A percentile compares a stretch with the other conserved stretches of the same genome.
phyloP scores from a whole-genome alignment of 2,888 invertebrate species.

The Oscheius myriophilus region DNA sequence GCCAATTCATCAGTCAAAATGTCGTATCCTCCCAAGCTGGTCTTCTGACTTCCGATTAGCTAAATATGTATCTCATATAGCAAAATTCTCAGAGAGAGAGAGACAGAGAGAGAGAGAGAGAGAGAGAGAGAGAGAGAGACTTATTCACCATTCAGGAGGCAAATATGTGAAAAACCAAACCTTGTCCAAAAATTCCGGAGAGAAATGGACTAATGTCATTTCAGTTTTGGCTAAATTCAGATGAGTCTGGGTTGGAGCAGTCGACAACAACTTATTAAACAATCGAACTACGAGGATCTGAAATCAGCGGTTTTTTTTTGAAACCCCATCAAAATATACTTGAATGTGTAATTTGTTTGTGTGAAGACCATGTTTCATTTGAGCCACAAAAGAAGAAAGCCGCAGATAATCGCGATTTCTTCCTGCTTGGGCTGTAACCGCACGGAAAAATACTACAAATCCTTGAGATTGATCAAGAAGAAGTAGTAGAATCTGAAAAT shows the following conservation, averaged over 20 bases:
- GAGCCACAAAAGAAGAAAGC: slow-evolving; percentile 59
- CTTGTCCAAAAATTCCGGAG: slow-evolving; percentile 60
- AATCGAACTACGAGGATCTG: slow-evolving; percentile 66
- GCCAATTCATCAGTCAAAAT: slow-evolving; percentile 53
- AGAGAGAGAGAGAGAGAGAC: no score
- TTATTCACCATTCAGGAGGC: no score
- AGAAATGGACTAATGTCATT: slow-evolving; percentile 61
- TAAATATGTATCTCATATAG: slow-evolving; percentile 22
- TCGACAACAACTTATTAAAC: slow-evolving; percentile 62
- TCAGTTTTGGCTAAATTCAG: slow-evolving; percentile 59
- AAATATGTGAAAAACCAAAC: slow-evolving; percentile 37
- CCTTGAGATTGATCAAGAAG: slow-evolving; percentile 64
- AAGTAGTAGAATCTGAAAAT: slow-evolving; percentile 55
- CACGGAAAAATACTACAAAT: slow-evolving; percentile 59
- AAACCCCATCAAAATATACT: slow-evolving; percentile 30
- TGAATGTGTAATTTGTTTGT: slow-evolving; percentile 67
- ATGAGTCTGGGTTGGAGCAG: slow-evolving; percentile 59
- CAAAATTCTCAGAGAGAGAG: background rate
- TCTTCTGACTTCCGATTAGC: slow-evolving; percentile 52
- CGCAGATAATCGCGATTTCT: slow-evolving; percentile 63
- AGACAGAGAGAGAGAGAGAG: no score
- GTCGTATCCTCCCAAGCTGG: slow-evolving; percentile 52
- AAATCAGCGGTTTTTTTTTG: background rate
- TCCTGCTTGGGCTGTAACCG: slow-evolving; percentile 61
- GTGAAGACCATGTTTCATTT: slow-evolving; percentile 66